Conservation (phyloP, 2,888 invertebrate species). For the Diogma glabrata region DNA sequence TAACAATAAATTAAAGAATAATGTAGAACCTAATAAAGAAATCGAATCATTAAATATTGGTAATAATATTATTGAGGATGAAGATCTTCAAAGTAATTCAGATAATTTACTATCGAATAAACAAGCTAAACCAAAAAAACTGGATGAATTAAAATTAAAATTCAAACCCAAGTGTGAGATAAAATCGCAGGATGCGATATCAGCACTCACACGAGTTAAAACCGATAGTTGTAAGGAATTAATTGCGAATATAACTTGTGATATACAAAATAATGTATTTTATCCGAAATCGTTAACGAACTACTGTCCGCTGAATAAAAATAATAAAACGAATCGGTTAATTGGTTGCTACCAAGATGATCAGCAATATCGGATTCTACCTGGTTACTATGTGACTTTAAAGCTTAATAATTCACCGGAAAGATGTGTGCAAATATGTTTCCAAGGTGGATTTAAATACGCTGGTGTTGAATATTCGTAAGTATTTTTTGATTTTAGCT, state of each 20-base stretch:
- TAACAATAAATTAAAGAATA: no score
- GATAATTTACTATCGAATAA: constrained; percentile 21
- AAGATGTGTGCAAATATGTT: constrained; percentile 75
- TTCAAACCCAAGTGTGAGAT: constrained; percentile 72
- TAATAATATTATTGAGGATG: constrained; percentile 50
- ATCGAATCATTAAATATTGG: no score
- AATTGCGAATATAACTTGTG: constrained; percentile 75
- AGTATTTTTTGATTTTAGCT: no score
- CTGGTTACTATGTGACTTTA: constrained; percentile 69
- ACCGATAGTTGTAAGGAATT: constrained; percentile 74
- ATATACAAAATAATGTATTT: constrained; percentile 58
- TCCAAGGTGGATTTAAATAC: constrained; percentile 85
- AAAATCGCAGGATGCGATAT: constrained; percentile 70
- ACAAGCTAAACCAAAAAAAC: constrained; percentile 24
- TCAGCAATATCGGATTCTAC: constrained; percentile 63
- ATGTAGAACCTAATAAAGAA: no score
- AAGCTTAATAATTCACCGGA: constrained; percentile 67
- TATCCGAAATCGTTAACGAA: constrained; percentile 65
- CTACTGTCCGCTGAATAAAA: constrained; percentile 59
- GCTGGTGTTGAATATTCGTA: constrained; percentile 87
- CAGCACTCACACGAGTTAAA: constrained; percentile 79
- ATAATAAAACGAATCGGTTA: constrained; percentile 50
- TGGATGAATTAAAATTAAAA: constrained; percentile 43
- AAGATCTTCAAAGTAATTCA: constrained; percentile 38
- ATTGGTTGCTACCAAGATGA: constrained; percentile 86